phyloP scores from a whole-genome alignment of 1,140 invertebrate species.

The Drosophila elegans region DNA sequence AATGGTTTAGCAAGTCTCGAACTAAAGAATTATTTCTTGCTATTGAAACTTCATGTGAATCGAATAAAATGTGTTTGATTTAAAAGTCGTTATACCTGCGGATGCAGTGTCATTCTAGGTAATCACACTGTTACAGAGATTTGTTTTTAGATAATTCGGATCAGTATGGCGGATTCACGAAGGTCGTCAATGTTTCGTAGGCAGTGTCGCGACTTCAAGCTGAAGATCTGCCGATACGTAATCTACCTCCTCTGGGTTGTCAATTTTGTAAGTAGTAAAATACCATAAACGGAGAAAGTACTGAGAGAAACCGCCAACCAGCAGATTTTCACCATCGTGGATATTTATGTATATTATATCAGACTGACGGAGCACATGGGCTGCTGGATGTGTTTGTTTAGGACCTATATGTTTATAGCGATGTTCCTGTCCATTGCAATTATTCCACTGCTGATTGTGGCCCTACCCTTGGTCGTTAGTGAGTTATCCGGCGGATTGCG shows the following conservation, averaged over 20 bases:
- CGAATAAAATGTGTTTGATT: neutral
- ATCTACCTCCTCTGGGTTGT: neutral
- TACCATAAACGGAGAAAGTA: neutral
- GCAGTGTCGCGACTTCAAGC: neutral
- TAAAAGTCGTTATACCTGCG: neutral
- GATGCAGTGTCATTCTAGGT: neutral
- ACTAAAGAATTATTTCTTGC: too few relatives aligned
- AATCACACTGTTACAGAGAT: neutral
- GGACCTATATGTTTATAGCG: neutral
- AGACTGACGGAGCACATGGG: neutral
- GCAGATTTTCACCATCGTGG: neutral
- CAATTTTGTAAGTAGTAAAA: neutral
- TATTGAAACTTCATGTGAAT: too few relatives aligned
- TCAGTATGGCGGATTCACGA: neutral
- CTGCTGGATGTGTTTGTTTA: constrained; percentile 4
- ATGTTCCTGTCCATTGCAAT: too few relatives aligned
- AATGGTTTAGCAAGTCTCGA: too few relatives aligned
- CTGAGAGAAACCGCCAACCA: neutral
- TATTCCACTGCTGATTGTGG: neutral
- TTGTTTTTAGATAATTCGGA: neutral
- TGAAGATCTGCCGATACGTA: neutral
- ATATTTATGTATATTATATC: neutral
- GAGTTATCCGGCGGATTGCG: neutral
- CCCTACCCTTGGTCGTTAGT: neutral
- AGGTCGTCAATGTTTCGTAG: neutral